Evolutionary conservation across 2,888 invertebrate genomes (phyloP).

Genomic region (Sminthurinus aureus): DNA sequence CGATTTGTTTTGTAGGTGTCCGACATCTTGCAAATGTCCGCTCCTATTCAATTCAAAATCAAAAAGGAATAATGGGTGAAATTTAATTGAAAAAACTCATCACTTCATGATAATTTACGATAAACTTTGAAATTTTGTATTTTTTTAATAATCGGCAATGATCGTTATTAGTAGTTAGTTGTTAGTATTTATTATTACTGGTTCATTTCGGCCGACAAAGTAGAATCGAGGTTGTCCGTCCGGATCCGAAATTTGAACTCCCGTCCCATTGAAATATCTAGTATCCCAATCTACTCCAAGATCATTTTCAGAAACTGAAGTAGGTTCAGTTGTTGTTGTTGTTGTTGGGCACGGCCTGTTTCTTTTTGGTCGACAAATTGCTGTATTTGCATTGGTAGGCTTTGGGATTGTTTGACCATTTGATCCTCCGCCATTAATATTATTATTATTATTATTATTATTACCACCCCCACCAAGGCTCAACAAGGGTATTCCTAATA

Average conservation of each 20-base stretch:
- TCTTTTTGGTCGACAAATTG: neutral
- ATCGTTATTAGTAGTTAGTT: too few relatives aligned
- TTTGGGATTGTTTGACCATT: neutral
- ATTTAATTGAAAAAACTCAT: too few relatives aligned
- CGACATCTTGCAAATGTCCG: conserved; percentile 69
- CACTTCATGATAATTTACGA: neutral
- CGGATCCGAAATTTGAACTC: neutral
- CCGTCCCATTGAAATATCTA: conserved; percentile 31
- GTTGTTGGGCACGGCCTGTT: neutral
- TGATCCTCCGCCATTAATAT: neutral
- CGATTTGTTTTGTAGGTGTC: conserved; percentile 69
- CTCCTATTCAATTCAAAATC: too few relatives aligned
- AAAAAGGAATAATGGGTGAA: too few relatives aligned
- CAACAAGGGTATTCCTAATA: neutral
- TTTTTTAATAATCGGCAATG: neutral
- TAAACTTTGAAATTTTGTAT: neutral
- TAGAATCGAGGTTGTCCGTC: conserved; percentile 38
- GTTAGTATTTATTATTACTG: conserved; percentile 6
- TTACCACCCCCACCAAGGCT: neutral
- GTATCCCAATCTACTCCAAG: conserved; percentile 26
- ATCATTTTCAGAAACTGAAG: neutral
- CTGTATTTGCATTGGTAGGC: neutral
- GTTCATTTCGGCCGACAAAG: conserved; percentile 23
- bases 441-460: neutral
- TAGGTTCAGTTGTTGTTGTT: neutral